Percentiles rank a stretch among this genome's conserved stretches.
These are phyloP conservation scores for zebrafish (Danio rerio) DNA, from an alignment of 2,113 vertebrate genomes.

Conservation along the genomic window DNA sequence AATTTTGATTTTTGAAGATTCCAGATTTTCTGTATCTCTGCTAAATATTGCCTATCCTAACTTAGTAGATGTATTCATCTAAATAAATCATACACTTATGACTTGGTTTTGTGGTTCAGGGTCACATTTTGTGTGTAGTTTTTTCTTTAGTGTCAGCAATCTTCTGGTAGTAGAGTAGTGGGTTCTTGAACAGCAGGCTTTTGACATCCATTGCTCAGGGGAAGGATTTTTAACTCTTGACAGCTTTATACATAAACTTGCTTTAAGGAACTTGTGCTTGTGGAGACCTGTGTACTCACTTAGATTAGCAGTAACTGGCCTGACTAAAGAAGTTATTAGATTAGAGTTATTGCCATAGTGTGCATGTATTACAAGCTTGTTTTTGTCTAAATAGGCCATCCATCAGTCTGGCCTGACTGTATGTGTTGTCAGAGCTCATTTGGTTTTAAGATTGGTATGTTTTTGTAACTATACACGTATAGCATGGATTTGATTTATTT, in stretches of 20 bases:
- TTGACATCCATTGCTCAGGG: constrained; percentile 24
- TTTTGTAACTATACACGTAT: neutral
- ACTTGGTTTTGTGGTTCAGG: neutral
- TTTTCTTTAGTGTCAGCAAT: neutral
- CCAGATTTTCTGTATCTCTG: no score
- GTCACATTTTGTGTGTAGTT: neutral
- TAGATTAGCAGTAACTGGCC: constrained; percentile 23
- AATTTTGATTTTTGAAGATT: no score
- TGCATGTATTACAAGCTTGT: neutral
- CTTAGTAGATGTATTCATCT: no score
- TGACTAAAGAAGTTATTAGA: constrained; percentile 36
- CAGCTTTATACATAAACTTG: constrained; percentile 51
- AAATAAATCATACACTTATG: no score
- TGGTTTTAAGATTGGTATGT: neutral
- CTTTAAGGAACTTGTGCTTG: constrained; percentile 22
- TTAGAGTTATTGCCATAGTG: neutral
- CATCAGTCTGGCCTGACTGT: neutral
- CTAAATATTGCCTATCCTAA: no score
- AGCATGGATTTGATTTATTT: neutral
- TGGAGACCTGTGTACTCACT: constrained; percentile 28
- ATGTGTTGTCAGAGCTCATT: neutral
- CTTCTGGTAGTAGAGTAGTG: neutral
- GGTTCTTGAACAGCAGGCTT: constrained; percentile 5
- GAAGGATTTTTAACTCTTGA: constrained; percentile 36
- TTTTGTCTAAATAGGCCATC: neutral